These are phyloP conservation scores for Muscina levida DNA, from an alignment of 2,888 invertebrate genomes.

Conservation along the genomic window DNA sequence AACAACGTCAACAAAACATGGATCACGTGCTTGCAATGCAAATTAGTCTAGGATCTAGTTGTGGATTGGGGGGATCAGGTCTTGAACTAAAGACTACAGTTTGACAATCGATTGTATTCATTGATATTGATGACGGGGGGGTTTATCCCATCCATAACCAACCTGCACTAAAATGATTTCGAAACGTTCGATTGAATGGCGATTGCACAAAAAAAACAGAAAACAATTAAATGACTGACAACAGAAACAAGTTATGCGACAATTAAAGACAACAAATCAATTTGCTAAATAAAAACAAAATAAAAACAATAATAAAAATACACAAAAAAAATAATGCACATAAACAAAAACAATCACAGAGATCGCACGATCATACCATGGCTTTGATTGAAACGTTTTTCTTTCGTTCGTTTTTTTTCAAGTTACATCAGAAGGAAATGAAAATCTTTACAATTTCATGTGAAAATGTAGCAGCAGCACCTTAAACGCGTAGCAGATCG, in stretches of 20 bases:
- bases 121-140: too few relatives aligned
- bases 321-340: background rate
- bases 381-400: too few relatives aligned
- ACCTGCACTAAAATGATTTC: background rate
- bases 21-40: conserved; percentile 19
- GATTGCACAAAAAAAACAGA: background rate
- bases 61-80: too few relatives aligned
- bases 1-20: conserved; percentile 15
- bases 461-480: background rate
- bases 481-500: background rate
- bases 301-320: background rate
- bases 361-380: too few relatives aligned
- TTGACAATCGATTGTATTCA: too few relatives aligned
- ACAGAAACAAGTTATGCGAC: conserved; percentile 31
- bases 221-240: conserved; percentile 17
- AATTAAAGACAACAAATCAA: conserved; percentile 15
- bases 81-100: too few relatives aligned
- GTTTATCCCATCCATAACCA: too few relatives aligned
- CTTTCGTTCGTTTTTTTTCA: too few relatives aligned
- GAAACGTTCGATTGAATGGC: background rate
- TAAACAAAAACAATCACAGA: too few relatives aligned
- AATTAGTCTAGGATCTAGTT: too few relatives aligned
- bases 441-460: too few relatives aligned
- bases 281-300: conserved; percentile 5
- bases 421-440: too few relatives aligned